Evolutionary conservation across 92 coral and sea anemone species (phyloP), one percentile per base, ranked within the genome.

Genomic region (Palythoa heliodiscus): DNA sequence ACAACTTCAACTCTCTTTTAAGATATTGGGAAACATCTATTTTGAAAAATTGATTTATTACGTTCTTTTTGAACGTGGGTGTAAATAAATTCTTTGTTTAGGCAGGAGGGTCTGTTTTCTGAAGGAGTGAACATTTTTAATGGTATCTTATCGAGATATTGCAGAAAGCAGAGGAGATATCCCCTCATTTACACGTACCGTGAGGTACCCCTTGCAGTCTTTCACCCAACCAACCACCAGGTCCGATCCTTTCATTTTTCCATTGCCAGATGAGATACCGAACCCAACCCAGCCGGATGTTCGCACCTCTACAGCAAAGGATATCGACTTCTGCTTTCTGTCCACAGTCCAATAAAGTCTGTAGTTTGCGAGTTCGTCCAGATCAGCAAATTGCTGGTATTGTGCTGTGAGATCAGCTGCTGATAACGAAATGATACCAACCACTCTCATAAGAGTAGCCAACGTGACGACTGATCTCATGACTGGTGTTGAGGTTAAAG

Each of bases 241-340:
- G 57, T 91, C 93, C 13, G 89, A 83, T n/a, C 89, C 89, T 10
- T 66, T 71, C 93, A 91, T 91, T 64, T 63, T 82, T 3, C 93
- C 93, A 10, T 71, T 73, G n/a, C 91, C 91, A 5, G 89, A 52
- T 20, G 93, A 88, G 11, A 91, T 88, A 25, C 93, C 93, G 53
- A 91, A 88, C 15, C 93, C 93, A 20, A 91, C 87, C 93, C 93
- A 91, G 17, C 93, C 93, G 11, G 89, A 85, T 40, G 93, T 83
- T 37, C 35, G 75, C 23, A 84, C 93, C 60, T 88, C 89, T 6
- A 91, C 77, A 35, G 93, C 93, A 68, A 91, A 91, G 12, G 84
- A 81, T 1, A 91, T 88, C 7, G 67, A 52, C 16, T 82, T 60
- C 7, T 64, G 47, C 38, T 54, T 48, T 64, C 76, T 35, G 38